Percentiles rank a stretch among this genome's conserved stretches.
Conservation (phyloP, 2,797 vertebrate genomes). For the Babyrousa celebensis region DNA sequence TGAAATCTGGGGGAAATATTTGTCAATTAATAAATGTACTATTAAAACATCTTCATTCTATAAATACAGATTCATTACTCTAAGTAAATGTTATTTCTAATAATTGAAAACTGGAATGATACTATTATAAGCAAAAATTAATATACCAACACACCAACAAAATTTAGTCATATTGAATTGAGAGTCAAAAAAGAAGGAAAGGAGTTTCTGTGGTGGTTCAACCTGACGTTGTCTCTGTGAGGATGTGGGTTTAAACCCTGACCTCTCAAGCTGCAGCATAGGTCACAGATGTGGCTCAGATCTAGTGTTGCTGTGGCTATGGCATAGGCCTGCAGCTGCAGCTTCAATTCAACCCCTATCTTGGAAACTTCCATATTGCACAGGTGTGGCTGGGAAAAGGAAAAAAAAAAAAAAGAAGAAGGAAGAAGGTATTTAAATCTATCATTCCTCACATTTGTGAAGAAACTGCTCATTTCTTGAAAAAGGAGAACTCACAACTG, state of each 20-base stretch:
- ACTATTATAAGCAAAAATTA: not conserved
- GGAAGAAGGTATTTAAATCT: not conserved
- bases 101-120: not conserved
- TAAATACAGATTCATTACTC: not conserved
- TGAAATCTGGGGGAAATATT: not conserved
- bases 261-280: no score
- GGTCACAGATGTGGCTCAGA: no score
- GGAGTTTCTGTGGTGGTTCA: no score
- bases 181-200: not conserved
- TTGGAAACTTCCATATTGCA: no score
- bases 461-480: not conserved
- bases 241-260: no score
- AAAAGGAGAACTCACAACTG: no score
- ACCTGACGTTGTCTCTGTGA: no score
- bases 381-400: no score
- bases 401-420: not conserved
- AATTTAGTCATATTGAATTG: not conserved
- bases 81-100: not conserved
- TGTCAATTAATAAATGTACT: not conserved
- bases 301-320: no score
- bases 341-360: no score
- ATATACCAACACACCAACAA: not conserved
- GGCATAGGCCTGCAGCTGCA: no score
- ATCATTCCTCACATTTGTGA: not conserved
- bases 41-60: slow-evolving; percentile 15